A percentile compares a stretch with the other conserved stretches of the same genome.
These are phyloP conservation scores for Aspidoscelis tigris DNA, from an alignment of 2,113 vertebrate species.

Conservation along the genomic window DNA sequence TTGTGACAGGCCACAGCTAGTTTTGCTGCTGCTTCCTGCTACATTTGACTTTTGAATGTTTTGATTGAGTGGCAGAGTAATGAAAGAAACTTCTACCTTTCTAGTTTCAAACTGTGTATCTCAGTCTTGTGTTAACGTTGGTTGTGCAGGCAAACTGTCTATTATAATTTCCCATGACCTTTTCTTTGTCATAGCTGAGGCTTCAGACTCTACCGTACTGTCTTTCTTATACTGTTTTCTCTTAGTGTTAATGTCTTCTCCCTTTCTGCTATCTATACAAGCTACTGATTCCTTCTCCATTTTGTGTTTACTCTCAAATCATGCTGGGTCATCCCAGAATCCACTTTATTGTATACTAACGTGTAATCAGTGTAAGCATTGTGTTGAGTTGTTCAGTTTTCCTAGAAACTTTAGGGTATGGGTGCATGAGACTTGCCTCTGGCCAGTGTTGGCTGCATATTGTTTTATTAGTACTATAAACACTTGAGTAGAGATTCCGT, in stretches of 20 bases:
- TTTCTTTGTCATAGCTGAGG: background rate
- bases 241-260: background rate
- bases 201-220: too few species aligned
- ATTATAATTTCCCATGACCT: background rate
- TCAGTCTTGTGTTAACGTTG: background rate
- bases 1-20: background rate
- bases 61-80: background rate
- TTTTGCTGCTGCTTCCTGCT: background rate
- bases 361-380: background rate
- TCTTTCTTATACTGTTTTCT: background rate
- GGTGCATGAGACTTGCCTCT: too few species aligned
- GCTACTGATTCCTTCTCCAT: background rate
- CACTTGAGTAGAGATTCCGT: too few species aligned
- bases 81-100: background rate
- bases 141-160: background rate
- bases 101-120: background rate
- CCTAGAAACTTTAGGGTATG: too few species aligned
- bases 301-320: background rate
- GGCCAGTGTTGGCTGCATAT: too few species aligned
- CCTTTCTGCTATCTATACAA: background rate
- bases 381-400: background rate
- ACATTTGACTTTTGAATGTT: background rate
- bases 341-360: background rate
- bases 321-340: background rate
- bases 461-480: too few species aligned